phyloP scores from a whole-genome alignment of 2,888 invertebrate species.

The Heliconius charithonia region DNA sequence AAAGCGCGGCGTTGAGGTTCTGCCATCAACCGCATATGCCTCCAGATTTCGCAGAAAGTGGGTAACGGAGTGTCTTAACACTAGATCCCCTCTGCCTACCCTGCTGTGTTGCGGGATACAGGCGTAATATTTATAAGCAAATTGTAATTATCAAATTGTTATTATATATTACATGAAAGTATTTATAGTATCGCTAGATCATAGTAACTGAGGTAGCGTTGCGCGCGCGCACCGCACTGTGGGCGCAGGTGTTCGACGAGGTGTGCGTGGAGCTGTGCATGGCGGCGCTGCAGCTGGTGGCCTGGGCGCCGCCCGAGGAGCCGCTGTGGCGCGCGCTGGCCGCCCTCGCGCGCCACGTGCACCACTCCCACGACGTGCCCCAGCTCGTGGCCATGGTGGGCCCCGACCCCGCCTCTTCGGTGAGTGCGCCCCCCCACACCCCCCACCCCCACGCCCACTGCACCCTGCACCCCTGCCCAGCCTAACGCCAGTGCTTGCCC shows the following conservation, averaged over 20 bases:
- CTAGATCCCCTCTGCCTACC: too few species aligned
- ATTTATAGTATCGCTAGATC: too few species aligned
- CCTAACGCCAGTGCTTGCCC: not conserved
- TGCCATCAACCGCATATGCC: too few species aligned
- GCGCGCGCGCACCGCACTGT: not conserved
- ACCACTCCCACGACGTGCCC: conserved; percentile 93
- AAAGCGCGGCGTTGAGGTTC: too few species aligned
- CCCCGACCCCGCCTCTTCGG: conserved; percentile 90
- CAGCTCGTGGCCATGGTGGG: conserved; percentile 96
- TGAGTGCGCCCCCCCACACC: conserved; percentile 39
- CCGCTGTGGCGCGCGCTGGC: conserved; percentile 91
- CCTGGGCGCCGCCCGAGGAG: conserved; percentile 90
- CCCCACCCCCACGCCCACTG: conserved; percentile 3
- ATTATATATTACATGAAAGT: too few species aligned
- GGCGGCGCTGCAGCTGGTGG: conserved; percentile 95
- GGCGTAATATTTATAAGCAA: not conserved
- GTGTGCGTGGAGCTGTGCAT: conserved; percentile 95
- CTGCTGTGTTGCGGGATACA: too few species aligned
- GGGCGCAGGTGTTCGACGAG: conserved; percentile 94
- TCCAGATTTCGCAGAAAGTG: too few species aligned
- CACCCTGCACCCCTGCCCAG: conserved; percentile 4
- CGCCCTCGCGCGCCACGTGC: conserved; percentile 89
- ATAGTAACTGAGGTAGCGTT: not conserved
- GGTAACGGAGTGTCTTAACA: too few species aligned
- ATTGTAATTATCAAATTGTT: not conserved